A percentile compares a stretch with the other conserved stretches of the same genome.
These are phyloP conservation scores for Myiotriccus ornatus DNA, from an alignment of 2,797 vertebrate species.

Conservation along the genomic window DNA sequence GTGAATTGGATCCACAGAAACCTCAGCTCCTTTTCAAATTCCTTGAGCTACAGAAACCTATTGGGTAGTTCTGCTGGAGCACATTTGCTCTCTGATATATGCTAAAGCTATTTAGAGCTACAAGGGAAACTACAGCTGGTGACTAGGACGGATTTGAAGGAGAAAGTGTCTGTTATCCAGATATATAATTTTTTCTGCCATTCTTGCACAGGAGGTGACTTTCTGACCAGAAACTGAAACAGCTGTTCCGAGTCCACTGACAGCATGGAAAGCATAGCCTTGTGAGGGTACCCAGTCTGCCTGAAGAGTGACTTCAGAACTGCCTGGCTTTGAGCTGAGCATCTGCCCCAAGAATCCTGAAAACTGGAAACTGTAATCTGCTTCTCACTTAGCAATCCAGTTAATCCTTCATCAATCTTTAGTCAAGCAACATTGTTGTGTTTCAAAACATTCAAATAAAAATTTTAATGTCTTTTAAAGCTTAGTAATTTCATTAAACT, in stretches of 20 bases:
- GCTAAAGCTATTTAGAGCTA: constrained; percentile 37
- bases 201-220: neutral
- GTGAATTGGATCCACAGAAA: neutral
- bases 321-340: neutral
- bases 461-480: neutral
- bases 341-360: neutral
- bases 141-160: constrained; percentile 1
- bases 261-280: neutral
- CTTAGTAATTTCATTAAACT: neutral
- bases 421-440: neutral
- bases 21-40: neutral
- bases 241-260: constrained; percentile 7
- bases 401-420: neutral
- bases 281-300: neutral
- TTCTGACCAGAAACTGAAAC: constrained; percentile 39
- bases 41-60: neutral
- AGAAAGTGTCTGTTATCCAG: neutral
- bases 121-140: constrained; percentile 40
- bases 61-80: constrained; percentile 5
- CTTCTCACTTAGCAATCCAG: neutral
- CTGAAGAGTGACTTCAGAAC: neutral
- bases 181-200: neutral
- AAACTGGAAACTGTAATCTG: neutral
- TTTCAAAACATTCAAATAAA: neutral
- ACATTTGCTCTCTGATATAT: constrained; percentile 27